phyloP scores from a whole-genome alignment of 2,797 vertebrate genomes.

The Strix occidentalis region DNA sequence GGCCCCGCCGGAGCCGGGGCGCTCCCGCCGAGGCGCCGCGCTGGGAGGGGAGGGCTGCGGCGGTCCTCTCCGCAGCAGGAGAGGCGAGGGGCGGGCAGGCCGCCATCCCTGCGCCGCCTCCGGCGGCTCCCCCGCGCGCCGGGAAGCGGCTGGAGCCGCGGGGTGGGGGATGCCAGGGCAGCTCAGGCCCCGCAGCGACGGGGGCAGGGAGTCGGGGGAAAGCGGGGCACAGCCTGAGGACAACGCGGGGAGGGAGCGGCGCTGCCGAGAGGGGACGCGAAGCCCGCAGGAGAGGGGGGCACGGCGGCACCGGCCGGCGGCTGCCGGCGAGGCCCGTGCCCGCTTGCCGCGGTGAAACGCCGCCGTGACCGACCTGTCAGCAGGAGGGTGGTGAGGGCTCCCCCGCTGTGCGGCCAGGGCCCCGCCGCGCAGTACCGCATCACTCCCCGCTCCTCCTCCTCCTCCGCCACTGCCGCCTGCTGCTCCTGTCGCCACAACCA shows the following conservation, averaged over 20 bases:
- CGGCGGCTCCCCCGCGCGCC: background rate
- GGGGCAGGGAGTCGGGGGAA: no score
- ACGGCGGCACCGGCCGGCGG: background rate
- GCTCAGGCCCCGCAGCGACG: background rate
- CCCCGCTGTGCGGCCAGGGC: background rate
- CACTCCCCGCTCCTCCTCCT: background rate
- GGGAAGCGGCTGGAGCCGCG: background rate
- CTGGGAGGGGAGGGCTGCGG: no score
- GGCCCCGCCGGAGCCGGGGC: background rate
- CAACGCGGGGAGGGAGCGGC: no score
- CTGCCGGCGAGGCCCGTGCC: background rate
- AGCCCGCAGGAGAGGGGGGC: background rate
- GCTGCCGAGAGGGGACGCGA: background rate
- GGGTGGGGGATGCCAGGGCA: rapidly evolving
- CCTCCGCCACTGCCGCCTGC: background rate
- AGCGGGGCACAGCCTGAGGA: background rate
- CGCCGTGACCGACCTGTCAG: conserved; percentile 62
- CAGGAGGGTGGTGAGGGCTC: conserved; percentile 32
- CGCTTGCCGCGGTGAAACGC: background rate
- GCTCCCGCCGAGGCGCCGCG: no score
- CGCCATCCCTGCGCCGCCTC: background rate
- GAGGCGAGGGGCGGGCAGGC: background rate
- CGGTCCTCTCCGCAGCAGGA: background rate
- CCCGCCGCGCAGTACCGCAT: conserved; percentile 27
- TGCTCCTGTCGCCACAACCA: background rate